Evolutionary conservation across 2,797 vertebrate genomes (phyloP).

Genomic region (Brachymystax lenok): DNA sequence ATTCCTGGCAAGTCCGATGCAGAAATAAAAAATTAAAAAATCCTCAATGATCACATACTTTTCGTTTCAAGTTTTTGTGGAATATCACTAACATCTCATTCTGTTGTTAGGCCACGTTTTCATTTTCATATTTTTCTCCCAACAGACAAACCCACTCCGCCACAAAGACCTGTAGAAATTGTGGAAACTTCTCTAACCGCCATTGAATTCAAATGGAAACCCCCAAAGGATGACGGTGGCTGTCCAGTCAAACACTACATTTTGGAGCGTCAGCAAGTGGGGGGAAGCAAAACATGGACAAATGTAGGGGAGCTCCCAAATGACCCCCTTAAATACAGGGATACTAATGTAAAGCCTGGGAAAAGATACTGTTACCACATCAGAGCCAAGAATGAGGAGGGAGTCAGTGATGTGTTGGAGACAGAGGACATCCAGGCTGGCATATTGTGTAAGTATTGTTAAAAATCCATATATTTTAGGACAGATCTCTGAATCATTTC

Average conservation of each 20-base stretch:
- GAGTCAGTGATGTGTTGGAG: constrained; percentile 79
- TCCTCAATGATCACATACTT: too few species aligned
- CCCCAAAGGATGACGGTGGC: constrained; percentile 85
- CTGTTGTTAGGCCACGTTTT: constrained; percentile 6
- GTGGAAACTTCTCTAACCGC: constrained; percentile 74
- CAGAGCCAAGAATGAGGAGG: constrained; percentile 82
- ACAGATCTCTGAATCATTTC: too few species aligned
- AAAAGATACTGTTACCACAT: constrained; percentile 86
- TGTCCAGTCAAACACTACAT: constrained; percentile 77
- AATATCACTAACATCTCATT: background rate
- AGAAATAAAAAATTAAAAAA: too few species aligned
- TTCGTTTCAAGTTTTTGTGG: background rate
- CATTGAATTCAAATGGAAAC: constrained; percentile 84
- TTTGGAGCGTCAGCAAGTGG: constrained; percentile 83
- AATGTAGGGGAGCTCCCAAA: constrained; percentile 71
- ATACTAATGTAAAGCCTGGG: constrained; percentile 79
- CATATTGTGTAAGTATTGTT: constrained; percentile 75
- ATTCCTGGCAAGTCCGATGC: too few species aligned
- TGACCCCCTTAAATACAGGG: constrained; percentile 72
- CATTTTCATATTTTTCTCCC: constrained; percentile 11
- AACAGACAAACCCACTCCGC: constrained; percentile 86
- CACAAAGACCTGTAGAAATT: constrained; percentile 83
- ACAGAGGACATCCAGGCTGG: constrained; percentile 83
- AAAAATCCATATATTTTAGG: too few species aligned
- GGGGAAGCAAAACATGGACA: constrained; percentile 35